These are phyloP conservation scores for Isotomurus palustris DNA, from an alignment of 2,888 invertebrate species.

Conservation along the genomic window DNA sequence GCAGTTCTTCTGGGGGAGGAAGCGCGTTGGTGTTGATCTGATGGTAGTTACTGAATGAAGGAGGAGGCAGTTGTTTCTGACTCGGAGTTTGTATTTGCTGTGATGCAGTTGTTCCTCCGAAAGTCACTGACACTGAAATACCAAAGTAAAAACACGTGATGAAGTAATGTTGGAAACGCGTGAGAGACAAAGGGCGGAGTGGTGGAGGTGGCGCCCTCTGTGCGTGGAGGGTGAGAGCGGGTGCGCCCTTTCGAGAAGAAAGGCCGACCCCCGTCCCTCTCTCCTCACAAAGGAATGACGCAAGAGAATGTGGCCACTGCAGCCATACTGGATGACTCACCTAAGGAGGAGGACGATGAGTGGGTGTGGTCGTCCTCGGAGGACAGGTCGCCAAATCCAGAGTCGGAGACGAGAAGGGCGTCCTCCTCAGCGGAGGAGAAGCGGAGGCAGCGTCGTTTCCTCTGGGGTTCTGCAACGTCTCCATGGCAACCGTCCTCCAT, in stretches of 20 bases:
- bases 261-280: slow-evolving; percentile 10
- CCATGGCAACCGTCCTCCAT: not conserved
- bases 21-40: no score
- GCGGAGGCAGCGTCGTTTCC: slow-evolving; percentile 44
- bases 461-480: slow-evolving; percentile 35
- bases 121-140: no score
- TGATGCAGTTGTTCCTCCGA: no score
- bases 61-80: no score
- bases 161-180: no score
- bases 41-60: not conserved
- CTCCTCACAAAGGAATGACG: no score
- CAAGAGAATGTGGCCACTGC: no score
- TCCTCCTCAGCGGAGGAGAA: slow-evolving; percentile 42
- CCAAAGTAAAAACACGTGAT: no score
- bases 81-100: no score
- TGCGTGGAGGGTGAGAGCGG: slow-evolving; percentile 17
- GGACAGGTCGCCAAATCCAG: slow-evolving; percentile 42
- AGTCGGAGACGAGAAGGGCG: slow-evolving; percentile 37
- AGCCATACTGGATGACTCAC: no score
- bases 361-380: slow-evolving; percentile 42
- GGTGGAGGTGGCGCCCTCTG: not conserved
- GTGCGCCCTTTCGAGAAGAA: slow-evolving; percentile 28
- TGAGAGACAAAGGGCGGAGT: no score
- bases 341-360: not conserved
- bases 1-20: no score